Evolutionary conservation across 2,888 invertebrate species (phyloP), one percentile per base, ranked within the genome.

Genomic region (Pseudococcus viburni): DNA sequence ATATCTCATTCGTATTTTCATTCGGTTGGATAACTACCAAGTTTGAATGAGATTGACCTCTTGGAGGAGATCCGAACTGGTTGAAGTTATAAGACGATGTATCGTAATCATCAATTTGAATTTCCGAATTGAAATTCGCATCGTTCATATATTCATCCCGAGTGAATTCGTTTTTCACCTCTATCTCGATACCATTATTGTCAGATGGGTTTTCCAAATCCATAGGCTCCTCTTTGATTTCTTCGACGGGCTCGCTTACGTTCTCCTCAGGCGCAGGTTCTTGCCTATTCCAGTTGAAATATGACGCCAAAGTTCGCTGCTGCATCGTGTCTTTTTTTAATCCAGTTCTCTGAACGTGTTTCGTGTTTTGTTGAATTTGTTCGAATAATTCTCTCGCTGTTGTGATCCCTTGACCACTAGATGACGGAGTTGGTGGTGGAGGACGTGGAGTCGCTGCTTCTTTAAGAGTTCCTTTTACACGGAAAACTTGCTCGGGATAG

Each of bases 301-400:
- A 93, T 84, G 88, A 91, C 90, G 92, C 91, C n/a, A 93, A 91
- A 90, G 92, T 92, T 1, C 93, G 93, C 91, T 94, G 93, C 42
- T 92, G 92, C 17, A 93, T 90, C 19, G 92, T 91, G 90, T 93
- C 93, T 90, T 92, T 92, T 91, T 93, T 93, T 48, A 89, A 89
- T 19, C 89, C 89, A 73, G 90, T 92, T 92, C 92, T 93, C 92
- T 90, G 93, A 91, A 91, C 92, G 92, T 8, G 91, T n/a, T 85
- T 88, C 6, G 73, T 55, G 1, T 91, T 59, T 88, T 89, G 77
- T 73, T 86, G 86, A 6, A 80, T 68, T 46, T 42, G 59, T 51
- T 68, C 84, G 46, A 84, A 55, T 39, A 64, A 15, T 77, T 55
- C 55, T 55, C 42, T 51, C 17, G 39, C 48, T 12, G 39, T 73